Base-by-base conservation (phyloP, 30 jellyfish, hydroid and myxozoan genomes). In the Aurelia sp. region DNA sequence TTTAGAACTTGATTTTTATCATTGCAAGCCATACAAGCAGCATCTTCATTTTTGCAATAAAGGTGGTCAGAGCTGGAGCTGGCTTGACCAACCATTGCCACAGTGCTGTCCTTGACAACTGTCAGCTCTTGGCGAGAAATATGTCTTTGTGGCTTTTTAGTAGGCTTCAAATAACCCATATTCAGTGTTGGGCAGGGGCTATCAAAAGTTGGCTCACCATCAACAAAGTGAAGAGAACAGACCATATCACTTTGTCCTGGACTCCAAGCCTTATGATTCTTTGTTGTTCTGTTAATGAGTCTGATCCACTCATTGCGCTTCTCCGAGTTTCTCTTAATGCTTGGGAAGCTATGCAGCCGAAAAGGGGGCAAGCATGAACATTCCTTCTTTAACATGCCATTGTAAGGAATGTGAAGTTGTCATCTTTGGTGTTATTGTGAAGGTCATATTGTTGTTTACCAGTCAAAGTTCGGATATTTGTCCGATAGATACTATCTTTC, bases 231-330 rank as follows among this genome's bases (percentile, higher is more conserved):
- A 18, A 30, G 27, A 27, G 86, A 41, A 72, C 88, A 80, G 21
- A 80, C 88, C 74, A 44, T 24, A 50, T 80, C 88, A 35, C 86
- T 68, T 38, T 66, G 84, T 21, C 90, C 86, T 21, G 90, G 90
- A 38, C n/a, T 47, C 90, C 90, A 80, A 21, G 35, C 90, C 15
- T 30, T 60, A 47, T 68, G 24, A 24, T 48, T 50, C 66, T 60
- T 80, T 18, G 35, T 77, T 52, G 40, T 72, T 59, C 81, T 41
- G 35, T 19, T 41, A 17, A 61, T 18, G 27, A 80, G 90, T 55
- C 48, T 21, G 15, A 61, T 78, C 89, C 89, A 78, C 27, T 78
- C 72, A 13, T 61, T 41, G 63, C 88, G 51, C 60, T 76, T 76
- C 53, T 53, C 75, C 80, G 41, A 22, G 50, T 76, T 76, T 33